phyloP scores from a whole-genome alignment of 2,797 vertebrate species.

The Kryptopterus vitreolus region DNA sequence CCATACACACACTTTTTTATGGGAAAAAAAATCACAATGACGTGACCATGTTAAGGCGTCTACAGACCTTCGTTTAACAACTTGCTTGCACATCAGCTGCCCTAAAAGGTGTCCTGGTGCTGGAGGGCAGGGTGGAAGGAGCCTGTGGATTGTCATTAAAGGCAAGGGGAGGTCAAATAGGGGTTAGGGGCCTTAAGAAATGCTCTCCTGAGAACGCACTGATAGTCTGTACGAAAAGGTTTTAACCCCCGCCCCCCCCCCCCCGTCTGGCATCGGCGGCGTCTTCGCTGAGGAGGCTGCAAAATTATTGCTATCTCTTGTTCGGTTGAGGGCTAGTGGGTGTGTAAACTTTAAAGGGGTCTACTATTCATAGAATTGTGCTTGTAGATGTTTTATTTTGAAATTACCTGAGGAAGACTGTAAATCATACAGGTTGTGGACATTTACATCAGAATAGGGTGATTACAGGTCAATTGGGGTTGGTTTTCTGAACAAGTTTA shows the following conservation, averaged over 20 bases:
- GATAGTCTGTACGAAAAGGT: conserved; percentile 8
- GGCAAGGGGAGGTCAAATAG: conserved; percentile 28
- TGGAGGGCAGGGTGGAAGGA: conserved; percentile 23
- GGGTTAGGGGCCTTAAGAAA: conserved; percentile 30
- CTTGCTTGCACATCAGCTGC: background rate
- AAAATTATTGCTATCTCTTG: conserved; percentile 32
- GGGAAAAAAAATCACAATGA: background rate
- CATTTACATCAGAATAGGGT: no score
- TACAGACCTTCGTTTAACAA: background rate
- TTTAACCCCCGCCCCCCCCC: conserved; percentile 32
- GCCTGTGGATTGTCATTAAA: conserved; percentile 4
- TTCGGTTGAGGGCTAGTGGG: conserved; percentile 27
- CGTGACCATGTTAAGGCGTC: background rate
- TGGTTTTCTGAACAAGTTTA: no score
- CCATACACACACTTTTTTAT: background rate
- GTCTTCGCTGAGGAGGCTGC: conserved; percentile 15
- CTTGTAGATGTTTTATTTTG: no score
- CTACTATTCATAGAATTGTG: no score
- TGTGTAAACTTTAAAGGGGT: background rate
- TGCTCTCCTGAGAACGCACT: conserved; percentile 25
- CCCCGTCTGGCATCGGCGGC: conserved; percentile 2
- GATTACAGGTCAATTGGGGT: no score
- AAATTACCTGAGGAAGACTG: no score
- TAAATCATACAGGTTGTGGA: no score
- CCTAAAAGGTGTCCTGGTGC: conserved; percentile 11